Evolutionary conservation across 2,113 vertebrate species (phyloP), one percentile per base, ranked within the genome.

Genomic region (Lophius piscatorius): DNA sequence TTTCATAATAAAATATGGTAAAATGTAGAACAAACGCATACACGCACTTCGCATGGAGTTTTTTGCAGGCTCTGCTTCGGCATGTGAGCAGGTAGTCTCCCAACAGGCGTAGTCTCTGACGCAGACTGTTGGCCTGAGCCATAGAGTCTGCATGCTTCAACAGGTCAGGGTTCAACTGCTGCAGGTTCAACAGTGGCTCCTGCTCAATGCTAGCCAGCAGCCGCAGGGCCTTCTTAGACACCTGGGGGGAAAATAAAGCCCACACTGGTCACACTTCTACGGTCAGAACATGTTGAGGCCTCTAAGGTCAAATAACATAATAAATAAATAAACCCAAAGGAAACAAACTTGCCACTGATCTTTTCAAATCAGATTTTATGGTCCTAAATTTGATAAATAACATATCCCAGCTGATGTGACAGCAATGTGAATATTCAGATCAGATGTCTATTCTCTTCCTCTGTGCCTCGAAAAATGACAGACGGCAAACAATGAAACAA

Each of bases 11-110:
- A 13, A 63, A 49, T 18, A 28, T 1, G 5, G 6, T 6, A 8
- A 7, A 40, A 31, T 23, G 6, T n/a, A 6, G 26, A 49, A 11
- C 4, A 60, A 18, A 35, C 13, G 18, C 3, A 17, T 14, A 49
- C 20, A 63, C 59, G 23, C 14, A 92, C 92, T 78, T 91, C 41
- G 74, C 55, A 13, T 86, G 81, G 9, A 92, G 75, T 36, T 92
- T 93, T 83, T 94, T 94, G 50, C 92, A 76, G 70, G 93, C 94
- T 0, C 92, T 93, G 0, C 96, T 98, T 67, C 96, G 94, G 76
- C 97, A 98, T 71, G 94, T 88, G 50, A 88, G 73, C 46, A 99
- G 82, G 67, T 98, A 98, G 68, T 98, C 95, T 0, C 94, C 96
- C 20, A 98, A 86, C n/a, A 98, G 90, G 29, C 94, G 93, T n/a